Base-by-base conservation (phyloP, 2,888 invertebrate species). In the Drosophila barbarae region DNA sequence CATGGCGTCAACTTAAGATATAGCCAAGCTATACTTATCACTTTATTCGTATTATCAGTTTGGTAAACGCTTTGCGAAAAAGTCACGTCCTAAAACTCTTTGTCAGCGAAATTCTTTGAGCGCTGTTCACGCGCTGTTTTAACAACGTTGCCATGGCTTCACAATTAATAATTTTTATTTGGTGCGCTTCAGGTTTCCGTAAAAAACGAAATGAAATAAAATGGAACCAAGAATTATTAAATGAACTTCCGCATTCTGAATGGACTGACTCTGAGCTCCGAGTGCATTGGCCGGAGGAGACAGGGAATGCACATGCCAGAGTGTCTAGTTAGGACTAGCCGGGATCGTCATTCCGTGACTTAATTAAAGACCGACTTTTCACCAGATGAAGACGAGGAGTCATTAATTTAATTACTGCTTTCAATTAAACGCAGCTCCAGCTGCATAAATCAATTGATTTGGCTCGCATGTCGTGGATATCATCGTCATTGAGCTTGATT, bases 371-470 rank as follows among this genome's bases (percentile, higher is more conserved):
- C 67, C 35, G 70, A 70, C 71, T 68, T 68, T 69, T 69, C 53
- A 28, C 42, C 34, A 42, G 41, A 41, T 28, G 46, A 30, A 50
- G 28, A 30, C 36, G 30, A 13, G 9, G 57, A 56, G 56, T 69
- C 69, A 74, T 85, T 86, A 72, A 84, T 84, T 83, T 74, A 86
- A 86, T 86, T 85, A 80, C 74, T 68, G 79, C 57, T 71, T 73
- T 72, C 77, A 86, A 83, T 84, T 83, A 77, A 71, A 55, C 46
- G 63, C 71, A 66, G 23, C 34, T 66, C 30, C 53, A 55, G 71
- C 69, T 80, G 74, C 71, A 80, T 81, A 85, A 81, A 81, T 81
- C 81, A 81, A 85, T 85, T 83, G 80, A 78, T 74, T 78, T 72
- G 69, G 71, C 76, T 83, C 67, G 42, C 44, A 42, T 55, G 52